Conservation (phyloP, 2,888 invertebrate genomes). For the Trichogramma evanescens region DNA sequence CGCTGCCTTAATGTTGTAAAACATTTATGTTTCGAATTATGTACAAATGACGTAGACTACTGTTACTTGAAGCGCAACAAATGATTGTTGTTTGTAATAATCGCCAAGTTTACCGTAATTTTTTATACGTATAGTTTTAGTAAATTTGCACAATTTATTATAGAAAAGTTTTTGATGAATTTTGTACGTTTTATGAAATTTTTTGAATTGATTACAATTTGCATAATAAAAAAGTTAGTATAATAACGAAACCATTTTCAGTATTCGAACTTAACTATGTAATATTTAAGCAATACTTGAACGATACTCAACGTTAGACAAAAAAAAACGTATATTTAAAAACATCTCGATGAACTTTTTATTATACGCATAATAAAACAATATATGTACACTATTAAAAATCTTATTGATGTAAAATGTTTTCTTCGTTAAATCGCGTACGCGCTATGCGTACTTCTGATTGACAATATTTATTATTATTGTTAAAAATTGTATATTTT, state of each 20-base stretch:
- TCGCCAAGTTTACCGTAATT: too few relatives aligned
- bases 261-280: conserved; percentile 12
- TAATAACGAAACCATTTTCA: conserved; percentile 12
- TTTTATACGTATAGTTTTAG: too few relatives aligned
- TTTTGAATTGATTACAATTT: neutral
- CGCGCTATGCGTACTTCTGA: too few relatives aligned
- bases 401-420: too few relatives aligned
- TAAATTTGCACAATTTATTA: conserved; percentile 3
- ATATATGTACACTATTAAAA: too few relatives aligned
- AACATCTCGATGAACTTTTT: conserved; percentile 5
- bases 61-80: neutral
- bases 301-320: conserved; percentile 1
- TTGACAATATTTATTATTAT: too few relatives aligned
- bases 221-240: neutral
- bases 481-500: too few relatives aligned
- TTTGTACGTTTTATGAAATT: neutral
- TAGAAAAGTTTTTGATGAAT: neutral
- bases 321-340: neutral
- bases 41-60: too few relatives aligned
- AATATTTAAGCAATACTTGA: conserved; percentile 11
- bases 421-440: too few relatives aligned
- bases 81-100: neutral
- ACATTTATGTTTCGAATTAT: too few relatives aligned
- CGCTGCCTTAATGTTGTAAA: too few relatives aligned
- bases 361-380: neutral